Conservation (phyloP, 2,888 invertebrate genomes). For the Chromoteleia sp. region DNA sequence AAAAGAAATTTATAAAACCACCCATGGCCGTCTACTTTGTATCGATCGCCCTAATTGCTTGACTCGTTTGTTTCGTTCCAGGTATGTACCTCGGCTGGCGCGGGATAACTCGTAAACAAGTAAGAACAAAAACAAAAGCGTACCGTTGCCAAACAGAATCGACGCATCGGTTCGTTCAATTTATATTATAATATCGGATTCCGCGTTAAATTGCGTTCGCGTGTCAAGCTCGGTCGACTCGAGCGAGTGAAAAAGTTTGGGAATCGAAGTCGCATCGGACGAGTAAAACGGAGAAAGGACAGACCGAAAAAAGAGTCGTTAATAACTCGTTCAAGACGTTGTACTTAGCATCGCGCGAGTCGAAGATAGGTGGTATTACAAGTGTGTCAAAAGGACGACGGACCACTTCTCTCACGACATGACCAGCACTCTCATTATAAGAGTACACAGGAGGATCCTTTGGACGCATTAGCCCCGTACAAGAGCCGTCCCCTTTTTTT, state of each 20-base stretch:
- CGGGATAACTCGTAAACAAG: neutral
- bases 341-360: conserved; percentile 41
- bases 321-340: conserved; percentile 52
- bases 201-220: conserved; percentile 30
- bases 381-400: conserved; percentile 80
- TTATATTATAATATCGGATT: conserved; percentile 44
- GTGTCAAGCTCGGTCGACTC: conserved; percentile 34
- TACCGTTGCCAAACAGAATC: conserved; percentile 19
- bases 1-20: neutral
- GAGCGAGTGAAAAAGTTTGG: conserved; percentile 28
- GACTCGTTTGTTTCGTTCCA: conserved; percentile 31
- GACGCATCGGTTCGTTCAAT: conserved; percentile 39
- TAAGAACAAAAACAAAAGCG: neutral
- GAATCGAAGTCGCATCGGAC: conserved; percentile 31
- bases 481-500: conserved; percentile 44
- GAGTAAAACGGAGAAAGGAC: conserved; percentile 42
- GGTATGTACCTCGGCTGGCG: conserved; percentile 21
- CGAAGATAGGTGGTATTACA: conserved; percentile 73
- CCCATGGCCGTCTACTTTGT: too few relatives aligned
- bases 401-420: conserved; percentile 63
- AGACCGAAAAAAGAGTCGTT: conserved; percentile 39
- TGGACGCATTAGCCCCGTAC: conserved; percentile 53
- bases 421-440: conserved; percentile 56
- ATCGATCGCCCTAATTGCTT: neutral
- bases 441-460: conserved; percentile 43